Evolutionary conservation across 2,888 invertebrate species (phyloP).

Genomic region (Cancer borealis): DNA sequence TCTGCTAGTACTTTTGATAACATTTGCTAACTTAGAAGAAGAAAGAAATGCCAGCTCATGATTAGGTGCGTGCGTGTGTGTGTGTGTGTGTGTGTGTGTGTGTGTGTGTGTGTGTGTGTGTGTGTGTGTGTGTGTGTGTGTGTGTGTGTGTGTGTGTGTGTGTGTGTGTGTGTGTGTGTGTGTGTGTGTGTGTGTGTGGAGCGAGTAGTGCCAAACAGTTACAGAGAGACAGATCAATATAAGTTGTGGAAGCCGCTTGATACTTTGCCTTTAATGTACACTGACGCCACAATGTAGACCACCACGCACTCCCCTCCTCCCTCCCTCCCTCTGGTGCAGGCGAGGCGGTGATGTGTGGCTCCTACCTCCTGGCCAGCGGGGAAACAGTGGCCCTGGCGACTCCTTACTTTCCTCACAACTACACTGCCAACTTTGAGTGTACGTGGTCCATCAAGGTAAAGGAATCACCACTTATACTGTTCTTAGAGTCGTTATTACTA

Average conservation of each 20-base stretch:
- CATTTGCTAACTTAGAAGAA: too few species aligned
- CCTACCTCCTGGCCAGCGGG: slow-evolving; percentile 33
- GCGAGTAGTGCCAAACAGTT: neutral
- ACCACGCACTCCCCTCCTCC: neutral
- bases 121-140: too few species aligned
- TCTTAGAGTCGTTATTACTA: neutral
- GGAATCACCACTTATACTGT: neutral
- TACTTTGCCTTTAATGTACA: slow-evolving; percentile 1
- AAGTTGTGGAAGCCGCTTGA: neutral
- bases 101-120: too few species aligned
- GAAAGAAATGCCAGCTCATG: too few species aligned
- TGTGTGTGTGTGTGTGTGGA: neutral
- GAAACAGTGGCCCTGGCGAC: slow-evolving; percentile 33
- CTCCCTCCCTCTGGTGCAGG: neutral
- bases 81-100: too few species aligned
- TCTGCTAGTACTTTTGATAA: neutral
- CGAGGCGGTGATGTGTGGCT: slow-evolving; percentile 58
- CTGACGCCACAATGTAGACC: neutral
- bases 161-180: too few species aligned
- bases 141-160: too few species aligned
- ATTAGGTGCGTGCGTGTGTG: too few species aligned
- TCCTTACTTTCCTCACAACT: slow-evolving; percentile 57
- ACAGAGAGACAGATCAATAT: neutral
- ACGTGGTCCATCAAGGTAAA: slow-evolving; percentile 59
- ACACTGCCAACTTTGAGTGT: slow-evolving; percentile 58